Conservation (phyloP, 2,888 invertebrate species). For the Lochmaea capreae region DNA sequence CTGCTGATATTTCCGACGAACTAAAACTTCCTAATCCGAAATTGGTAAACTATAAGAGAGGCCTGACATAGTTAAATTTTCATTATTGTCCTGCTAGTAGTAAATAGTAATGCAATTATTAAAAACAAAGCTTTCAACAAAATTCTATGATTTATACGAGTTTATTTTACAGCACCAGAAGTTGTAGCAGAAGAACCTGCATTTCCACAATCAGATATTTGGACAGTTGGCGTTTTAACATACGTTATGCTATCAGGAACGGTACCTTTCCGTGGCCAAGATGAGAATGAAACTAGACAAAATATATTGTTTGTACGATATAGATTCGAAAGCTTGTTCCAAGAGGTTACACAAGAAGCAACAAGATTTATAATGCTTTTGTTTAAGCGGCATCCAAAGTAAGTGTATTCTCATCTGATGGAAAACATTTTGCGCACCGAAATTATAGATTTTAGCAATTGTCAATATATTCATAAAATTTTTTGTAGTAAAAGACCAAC, state of each 20-base stretch:
- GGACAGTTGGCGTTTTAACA: slow-evolving; percentile 92
- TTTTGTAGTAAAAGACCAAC: slow-evolving; percentile 87
- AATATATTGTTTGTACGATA: slow-evolving; percentile 93
- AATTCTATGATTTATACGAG: neutral
- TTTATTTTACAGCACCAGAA: slow-evolving; percentile 79
- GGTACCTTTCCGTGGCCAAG: slow-evolving; percentile 88
- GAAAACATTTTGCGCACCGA: no score
- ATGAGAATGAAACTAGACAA: slow-evolving; percentile 86
- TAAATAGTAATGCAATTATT: neutral
- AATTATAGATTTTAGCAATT: no score
- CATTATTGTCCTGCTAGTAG: neutral
- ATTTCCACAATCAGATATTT: slow-evolving; percentile 92
- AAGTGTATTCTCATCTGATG: slow-evolving; percentile 57
- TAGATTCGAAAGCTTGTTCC: slow-evolving; percentile 93
- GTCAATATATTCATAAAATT: neutral
- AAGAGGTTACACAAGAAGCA: slow-evolving; percentile 93
- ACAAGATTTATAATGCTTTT: slow-evolving; percentile 95
- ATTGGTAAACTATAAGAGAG: no score
- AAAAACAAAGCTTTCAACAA: neutral
- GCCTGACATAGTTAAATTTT: neutral
- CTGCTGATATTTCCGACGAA: no score
- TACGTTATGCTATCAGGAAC: slow-evolving; percentile 94
- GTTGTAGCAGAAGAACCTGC: slow-evolving; percentile 88
- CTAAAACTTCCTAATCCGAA: no score
- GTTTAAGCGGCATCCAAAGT: slow-evolving; percentile 94